Conservation (phyloP, 2,797 vertebrate species). For the Momotus momota region DNA sequence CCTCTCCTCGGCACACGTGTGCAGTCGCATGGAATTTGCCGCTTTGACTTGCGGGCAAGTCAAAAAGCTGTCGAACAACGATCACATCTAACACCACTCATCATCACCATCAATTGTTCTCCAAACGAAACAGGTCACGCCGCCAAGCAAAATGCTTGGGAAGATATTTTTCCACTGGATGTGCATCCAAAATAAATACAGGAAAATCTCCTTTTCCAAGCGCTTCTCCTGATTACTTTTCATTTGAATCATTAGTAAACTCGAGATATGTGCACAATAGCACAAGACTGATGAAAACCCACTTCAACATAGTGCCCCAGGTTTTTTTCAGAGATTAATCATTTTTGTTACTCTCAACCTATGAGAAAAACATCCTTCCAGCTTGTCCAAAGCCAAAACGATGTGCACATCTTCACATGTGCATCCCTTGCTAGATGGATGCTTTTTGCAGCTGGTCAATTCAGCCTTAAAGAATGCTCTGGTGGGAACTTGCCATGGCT, state of each 20-base stretch:
- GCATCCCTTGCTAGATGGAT: neutral
- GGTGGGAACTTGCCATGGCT: neutral
- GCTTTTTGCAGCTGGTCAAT: slow-evolving; percentile 40
- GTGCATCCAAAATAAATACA: slow-evolving; percentile 85
- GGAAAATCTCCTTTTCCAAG: slow-evolving; percentile 74
- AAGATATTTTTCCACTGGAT: slow-evolving; percentile 84
- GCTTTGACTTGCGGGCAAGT: slow-evolving; percentile 11
- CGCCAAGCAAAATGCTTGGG: slow-evolving; percentile 82
- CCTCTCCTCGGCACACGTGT: neutral
- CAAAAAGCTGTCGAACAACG: slow-evolving; percentile 33
- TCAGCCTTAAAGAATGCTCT: neutral
- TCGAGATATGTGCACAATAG: neutral
- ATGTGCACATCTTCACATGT: neutral
- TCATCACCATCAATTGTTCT: slow-evolving; percentile 80
- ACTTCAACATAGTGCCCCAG: slow-evolving; percentile 77
- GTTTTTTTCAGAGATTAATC: slow-evolving; percentile 56
- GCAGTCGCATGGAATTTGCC: neutral
- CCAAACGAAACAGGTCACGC: slow-evolving; percentile 83
- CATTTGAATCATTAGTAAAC: slow-evolving; percentile 68
- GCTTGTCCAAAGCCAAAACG: neutral
- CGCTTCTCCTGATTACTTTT: slow-evolving; percentile 72
- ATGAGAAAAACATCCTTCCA: slow-evolving; percentile 37
- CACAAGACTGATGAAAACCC: slow-evolving; percentile 73
- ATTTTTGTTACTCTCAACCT: slow-evolving; percentile 54
- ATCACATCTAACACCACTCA: slow-evolving; percentile 76